Evolutionary conservation across 2,888 invertebrate genomes (phyloP).

Genomic region (Acleris emargana): DNA sequence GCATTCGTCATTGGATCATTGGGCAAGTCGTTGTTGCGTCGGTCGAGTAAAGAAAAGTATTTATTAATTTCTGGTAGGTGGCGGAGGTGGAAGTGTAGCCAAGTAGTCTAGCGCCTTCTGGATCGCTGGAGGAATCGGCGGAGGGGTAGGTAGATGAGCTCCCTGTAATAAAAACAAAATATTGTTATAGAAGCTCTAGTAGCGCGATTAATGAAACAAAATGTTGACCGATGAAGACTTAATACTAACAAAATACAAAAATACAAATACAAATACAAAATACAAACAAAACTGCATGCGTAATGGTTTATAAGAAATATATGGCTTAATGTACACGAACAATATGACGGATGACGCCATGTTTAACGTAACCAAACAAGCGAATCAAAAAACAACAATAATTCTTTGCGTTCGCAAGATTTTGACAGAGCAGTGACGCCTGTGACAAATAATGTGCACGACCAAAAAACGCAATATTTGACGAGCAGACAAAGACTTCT

Average conservation of each 20-base stretch:
- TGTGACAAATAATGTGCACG: slow-evolving; percentile 17
- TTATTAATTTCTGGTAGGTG: slow-evolving; percentile 46
- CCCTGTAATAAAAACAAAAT: slow-evolving; percentile 67
- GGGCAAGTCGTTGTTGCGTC: slow-evolving; percentile 1
- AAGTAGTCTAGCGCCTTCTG: slow-evolving; percentile 89
- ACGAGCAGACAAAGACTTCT: neutral
- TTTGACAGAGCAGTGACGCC: slow-evolving; percentile 15
- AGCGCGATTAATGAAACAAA: no score
- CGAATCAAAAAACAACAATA: slow-evolving; percentile 26
- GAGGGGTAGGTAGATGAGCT: slow-evolving; percentile 89
- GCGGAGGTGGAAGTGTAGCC: slow-evolving; percentile 84
- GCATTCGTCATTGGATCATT: slow-evolving; percentile 43
- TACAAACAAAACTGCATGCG: no score
- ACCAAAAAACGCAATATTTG: slow-evolving; percentile 7
- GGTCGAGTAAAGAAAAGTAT: neutral
- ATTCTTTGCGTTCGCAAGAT: slow-evolving; percentile 11
- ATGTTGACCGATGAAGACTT: no score
- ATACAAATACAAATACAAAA: no score
- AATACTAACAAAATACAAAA: no score
- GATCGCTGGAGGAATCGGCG: slow-evolving; percentile 90
- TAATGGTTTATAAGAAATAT: neutral
- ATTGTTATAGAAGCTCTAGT: no score
- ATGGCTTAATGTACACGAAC: slow-evolving; percentile 10
- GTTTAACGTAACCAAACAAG: slow-evolving; percentile 23
- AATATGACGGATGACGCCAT: slow-evolving; percentile 28